Evolutionary conservation across 2,113 vertebrate species (phyloP), one percentile per base, ranked within the genome.

Genomic region (Porphyrio hochstetteri): DNA sequence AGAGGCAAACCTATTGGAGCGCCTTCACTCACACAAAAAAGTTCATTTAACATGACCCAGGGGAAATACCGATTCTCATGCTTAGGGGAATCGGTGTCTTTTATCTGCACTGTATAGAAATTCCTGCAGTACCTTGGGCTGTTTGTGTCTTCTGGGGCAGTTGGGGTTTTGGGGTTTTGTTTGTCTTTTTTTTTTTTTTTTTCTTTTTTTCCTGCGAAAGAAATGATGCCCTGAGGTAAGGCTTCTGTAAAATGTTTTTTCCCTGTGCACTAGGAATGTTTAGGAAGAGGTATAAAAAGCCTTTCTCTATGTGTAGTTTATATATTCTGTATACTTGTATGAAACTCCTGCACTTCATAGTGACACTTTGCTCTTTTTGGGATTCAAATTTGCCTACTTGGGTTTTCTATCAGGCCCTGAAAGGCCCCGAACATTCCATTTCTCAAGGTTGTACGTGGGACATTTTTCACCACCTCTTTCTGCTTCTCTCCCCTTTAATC

Each of bases 381-480:
- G 85, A 90, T 95, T 95, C 65, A 79, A 67, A 9, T 68, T 87
- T 84, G 44, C 0, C 0, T 50, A 63, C 7, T 78, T 55, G 84
- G 36, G 59, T 96, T 93, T 95, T 59, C 69, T 75, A 31, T 63
- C 55, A 64, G 53, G 74, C 31, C 31, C 46, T 56, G 64, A 91
- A 94, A 95, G 65, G 20, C 33, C 48, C 50, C 52, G 83, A 55
- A 55, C 7, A 16, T 87, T 83, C 86, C 61, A 85, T 83, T 87
- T 81, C 44, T 92, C 52, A 86, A 70, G 53, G 25, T n/a, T 90
- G 24, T 67, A 38, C 5, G 2, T 90, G 44, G 88, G 44, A 96
- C 81, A 28, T 27, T 84, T 93, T 95, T 91, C 28, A 16, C 65
- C 53, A 21, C 86, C 42, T 80, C 23, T 75, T 92, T 96, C 63